Percentiles rank a stretch among this genome's conserved stretches.
Conservation (phyloP, 1,140 invertebrate genomes). For the Drusus annulatus region DNA sequence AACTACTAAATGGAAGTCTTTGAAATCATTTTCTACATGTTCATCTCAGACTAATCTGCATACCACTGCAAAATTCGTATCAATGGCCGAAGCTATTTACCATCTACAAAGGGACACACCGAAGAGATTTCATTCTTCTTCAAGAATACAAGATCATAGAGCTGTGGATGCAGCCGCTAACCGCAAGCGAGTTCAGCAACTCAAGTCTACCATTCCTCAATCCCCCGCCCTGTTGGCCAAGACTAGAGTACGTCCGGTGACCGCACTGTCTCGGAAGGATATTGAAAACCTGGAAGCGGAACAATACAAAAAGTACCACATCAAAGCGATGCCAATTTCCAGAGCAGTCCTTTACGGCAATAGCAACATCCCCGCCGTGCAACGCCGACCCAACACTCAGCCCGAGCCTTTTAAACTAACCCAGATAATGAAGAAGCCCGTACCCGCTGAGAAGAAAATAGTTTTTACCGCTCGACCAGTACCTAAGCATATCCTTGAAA, state of each 20-base stretch:
- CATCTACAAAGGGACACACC: slow-evolving; percentile 67
- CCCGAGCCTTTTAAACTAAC: slow-evolving; percentile 62
- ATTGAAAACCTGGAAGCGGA: slow-evolving; percentile 62
- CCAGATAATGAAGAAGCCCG: slow-evolving; percentile 55
- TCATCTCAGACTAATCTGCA: slow-evolving; percentile 45
- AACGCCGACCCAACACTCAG: slow-evolving; percentile 61
- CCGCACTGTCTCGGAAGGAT: slow-evolving; percentile 60
- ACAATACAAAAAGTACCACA: slow-evolving; percentile 61
- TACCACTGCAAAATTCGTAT: slow-evolving; percentile 61
- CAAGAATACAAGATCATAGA: slow-evolving; percentile 58
- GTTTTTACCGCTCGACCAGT: slow-evolving; percentile 51
- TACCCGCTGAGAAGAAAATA: slow-evolving; percentile 44
- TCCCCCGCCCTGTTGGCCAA: slow-evolving; percentile 66
- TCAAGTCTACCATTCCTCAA: slow-evolving; percentile 63
- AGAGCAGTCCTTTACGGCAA: slow-evolving; percentile 57
- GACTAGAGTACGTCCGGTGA: slow-evolving; percentile 60
- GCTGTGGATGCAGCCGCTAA: slow-evolving; percentile 53
- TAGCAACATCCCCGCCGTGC: slow-evolving; percentile 57
- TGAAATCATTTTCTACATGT: slow-evolving; percentile 24
- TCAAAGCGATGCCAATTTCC: slow-evolving; percentile 63
- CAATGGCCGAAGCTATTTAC: slow-evolving; percentile 66
- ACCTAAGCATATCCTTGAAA: slow-evolving; percentile 49
- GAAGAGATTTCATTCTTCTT: slow-evolving; percentile 63
- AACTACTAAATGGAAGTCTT: neutral
- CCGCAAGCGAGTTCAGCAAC: slow-evolving; percentile 49